phyloP scores from a whole-genome alignment of 2,797 vertebrate species.

The Ciconia nigra region DNA sequence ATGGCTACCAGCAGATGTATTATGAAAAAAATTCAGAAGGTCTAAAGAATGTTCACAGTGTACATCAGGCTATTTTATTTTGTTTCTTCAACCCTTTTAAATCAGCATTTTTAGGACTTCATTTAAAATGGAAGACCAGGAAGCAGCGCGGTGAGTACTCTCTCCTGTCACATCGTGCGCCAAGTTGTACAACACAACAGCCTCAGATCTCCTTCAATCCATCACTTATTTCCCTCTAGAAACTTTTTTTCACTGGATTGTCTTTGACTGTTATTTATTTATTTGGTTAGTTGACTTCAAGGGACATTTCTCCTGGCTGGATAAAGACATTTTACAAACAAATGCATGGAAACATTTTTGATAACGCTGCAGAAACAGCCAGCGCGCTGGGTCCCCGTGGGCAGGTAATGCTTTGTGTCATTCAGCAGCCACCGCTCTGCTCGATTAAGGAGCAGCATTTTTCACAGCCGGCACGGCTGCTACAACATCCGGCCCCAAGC shows the following conservation, averaged over 20 bases:
- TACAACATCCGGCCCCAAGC: background rate
- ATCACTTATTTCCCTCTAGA: slow-evolving; percentile 58
- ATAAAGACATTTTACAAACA: slow-evolving; percentile 40
- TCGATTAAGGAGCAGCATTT: background rate
- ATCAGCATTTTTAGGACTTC: background rate
- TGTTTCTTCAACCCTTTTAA: background rate
- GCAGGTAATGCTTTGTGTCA: slow-evolving; percentile 40
- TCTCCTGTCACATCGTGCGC: background rate
- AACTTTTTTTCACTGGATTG: background rate
- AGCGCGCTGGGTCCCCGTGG: background rate
- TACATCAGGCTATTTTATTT: background rate
- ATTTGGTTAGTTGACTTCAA: slow-evolving; percentile 44
- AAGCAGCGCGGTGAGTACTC: background rate
- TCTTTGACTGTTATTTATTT: slow-evolving; percentile 35
- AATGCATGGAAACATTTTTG: slow-evolving; percentile 28
- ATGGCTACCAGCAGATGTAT: background rate
- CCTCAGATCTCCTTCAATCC: slow-evolving; percentile 45
- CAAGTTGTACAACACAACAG: background rate
- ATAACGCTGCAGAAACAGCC: background rate
- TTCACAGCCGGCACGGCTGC: background rate
- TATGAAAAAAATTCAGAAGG: background rate
- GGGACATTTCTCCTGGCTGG: slow-evolving; percentile 41
- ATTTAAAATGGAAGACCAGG: background rate
- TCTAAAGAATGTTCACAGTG: background rate
- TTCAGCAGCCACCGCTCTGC: slow-evolving; percentile 6